Evolutionary conservation across 1,140 invertebrate genomes (phyloP), one percentile per base, ranked within the genome.

Genomic region (Caenorhabditis brenneri): DNA sequence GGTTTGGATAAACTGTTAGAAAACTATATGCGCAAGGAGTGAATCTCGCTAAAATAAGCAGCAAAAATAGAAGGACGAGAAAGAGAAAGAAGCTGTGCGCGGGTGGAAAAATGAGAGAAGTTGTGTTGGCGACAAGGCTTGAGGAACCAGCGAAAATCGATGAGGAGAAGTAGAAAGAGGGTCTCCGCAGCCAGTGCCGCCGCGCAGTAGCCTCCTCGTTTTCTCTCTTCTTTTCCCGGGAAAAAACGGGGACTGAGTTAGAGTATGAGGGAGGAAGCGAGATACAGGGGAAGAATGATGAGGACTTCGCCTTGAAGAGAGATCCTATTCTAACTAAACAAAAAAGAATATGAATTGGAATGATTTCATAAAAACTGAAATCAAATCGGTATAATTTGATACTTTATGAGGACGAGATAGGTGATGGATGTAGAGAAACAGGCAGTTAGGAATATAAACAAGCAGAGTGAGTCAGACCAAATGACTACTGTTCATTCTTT

Each of bases 21-120:
- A n/a, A n/a, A n/a, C n/a, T n/a, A n/a, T n/a, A n/a, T n/a, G n/a
- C n/a, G n/a, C n/a, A n/a, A n/a, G n/a, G n/a, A n/a, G 49, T 36
- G 22, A 33, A 29, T 36, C 27, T 22, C 99, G 93, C 97, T 99
- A 92, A 99, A 99, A 92, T 99, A 97, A 92, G 99, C 99, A 82
- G 97, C 98, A 99, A 96, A 48, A 95, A n/a, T n/a, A n/a, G n/a
- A n/a, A n/a, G n/a, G n/a, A n/a, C n/a, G n/a, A 24, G 33, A 42
- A 29, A 74, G 65, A n/a, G n/a, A n/a, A 42, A 74, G 36, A 74
- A 74, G 36, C 36, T 42, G 0, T 74, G 36, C 6, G 36, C 36
- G 22, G 10, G 65, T 42, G 65, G 36, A 39, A 74, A 46, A 74
- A 74, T 22, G 36, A 74, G 46, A 74, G 65, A 74, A 74, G 65